Evolutionary conservation across 2,888 invertebrate genomes (phyloP).

Genomic region (Agapetus fuscipes): DNA sequence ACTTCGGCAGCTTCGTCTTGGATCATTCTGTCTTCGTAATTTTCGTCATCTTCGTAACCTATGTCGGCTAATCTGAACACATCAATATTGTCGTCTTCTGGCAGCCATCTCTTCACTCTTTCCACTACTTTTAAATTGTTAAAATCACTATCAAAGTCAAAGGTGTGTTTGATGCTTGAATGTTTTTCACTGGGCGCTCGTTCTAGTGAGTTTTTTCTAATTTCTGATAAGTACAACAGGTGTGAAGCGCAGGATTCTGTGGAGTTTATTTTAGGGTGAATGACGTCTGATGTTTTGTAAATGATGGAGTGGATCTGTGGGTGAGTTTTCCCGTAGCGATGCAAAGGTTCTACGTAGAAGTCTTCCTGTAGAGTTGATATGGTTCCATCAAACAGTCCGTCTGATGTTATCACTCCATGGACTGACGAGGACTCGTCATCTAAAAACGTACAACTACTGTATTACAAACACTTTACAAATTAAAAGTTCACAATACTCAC

Average conservation of each 20-base stretch:
- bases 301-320: slow-evolving; percentile 69
- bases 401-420: slow-evolving; percentile 75
- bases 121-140: slow-evolving; percentile 24
- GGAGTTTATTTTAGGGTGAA: slow-evolving; percentile 34
- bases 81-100: slow-evolving; percentile 42
- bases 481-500: too few relatives aligned
- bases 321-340: slow-evolving; percentile 52
- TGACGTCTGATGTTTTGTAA: slow-evolving; percentile 72
- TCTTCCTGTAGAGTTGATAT: slow-evolving; percentile 69
- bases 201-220: slow-evolving; percentile 14
- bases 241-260: slow-evolving; percentile 50
- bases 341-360: slow-evolving; percentile 75
- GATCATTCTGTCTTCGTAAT: slow-evolving; percentile 31
- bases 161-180: slow-evolving; percentile 30
- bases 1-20: slow-evolving; percentile 39
- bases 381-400: slow-evolving; percentile 85
- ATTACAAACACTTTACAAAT: too few relatives aligned
- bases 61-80: slow-evolving; percentile 13
- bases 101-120: slow-evolving; percentile 56
- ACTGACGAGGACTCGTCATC: slow-evolving; percentile 75
- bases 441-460: slow-evolving; percentile 42
- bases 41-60: slow-evolving; percentile 29
- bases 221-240: slow-evolving; percentile 43
- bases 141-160: slow-evolving; percentile 26
- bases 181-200: slow-evolving; percentile 25